These are phyloP conservation scores for Cyprinodon tularosa DNA, from an alignment of 2,113 vertebrate species.

Conservation along the genomic window DNA sequence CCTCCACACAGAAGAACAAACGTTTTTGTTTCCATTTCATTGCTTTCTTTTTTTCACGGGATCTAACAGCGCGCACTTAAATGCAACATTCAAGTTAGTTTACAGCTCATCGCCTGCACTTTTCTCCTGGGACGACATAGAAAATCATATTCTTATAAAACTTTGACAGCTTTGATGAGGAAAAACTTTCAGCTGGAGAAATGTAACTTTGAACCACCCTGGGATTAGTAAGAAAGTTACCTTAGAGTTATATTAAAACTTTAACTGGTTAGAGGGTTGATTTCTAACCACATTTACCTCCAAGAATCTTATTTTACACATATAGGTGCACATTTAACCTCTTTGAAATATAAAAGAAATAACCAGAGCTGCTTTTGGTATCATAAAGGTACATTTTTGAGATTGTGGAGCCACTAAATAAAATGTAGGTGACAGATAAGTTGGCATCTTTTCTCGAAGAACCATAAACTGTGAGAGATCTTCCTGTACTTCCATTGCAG, in stretches of 20 bases:
- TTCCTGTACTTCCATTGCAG: background rate
- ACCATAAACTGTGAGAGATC: slow-evolving; percentile 1
- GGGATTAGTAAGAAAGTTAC: background rate
- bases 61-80: background rate
- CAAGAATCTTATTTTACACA: background rate
- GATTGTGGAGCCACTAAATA: slow-evolving; percentile 12
- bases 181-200: background rate
- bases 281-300: background rate
- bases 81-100: background rate
- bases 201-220: background rate
- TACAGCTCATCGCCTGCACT: too few relatives aligned
- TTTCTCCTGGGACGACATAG: background rate
- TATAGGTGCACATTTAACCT: background rate
- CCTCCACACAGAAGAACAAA: too few relatives aligned
- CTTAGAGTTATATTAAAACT: too few relatives aligned
- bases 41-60: background rate
- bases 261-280: too few relatives aligned
- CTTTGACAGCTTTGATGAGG: background rate
- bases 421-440: background rate
- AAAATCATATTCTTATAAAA: background rate
- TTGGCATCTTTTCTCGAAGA: background rate
- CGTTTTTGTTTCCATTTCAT: background rate
- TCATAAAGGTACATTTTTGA: background rate
- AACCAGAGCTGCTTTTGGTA: background rate
- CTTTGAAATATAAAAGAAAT: background rate